Conservation (phyloP, 2,113 vertebrate species). For the Astur gentilis region DNA sequence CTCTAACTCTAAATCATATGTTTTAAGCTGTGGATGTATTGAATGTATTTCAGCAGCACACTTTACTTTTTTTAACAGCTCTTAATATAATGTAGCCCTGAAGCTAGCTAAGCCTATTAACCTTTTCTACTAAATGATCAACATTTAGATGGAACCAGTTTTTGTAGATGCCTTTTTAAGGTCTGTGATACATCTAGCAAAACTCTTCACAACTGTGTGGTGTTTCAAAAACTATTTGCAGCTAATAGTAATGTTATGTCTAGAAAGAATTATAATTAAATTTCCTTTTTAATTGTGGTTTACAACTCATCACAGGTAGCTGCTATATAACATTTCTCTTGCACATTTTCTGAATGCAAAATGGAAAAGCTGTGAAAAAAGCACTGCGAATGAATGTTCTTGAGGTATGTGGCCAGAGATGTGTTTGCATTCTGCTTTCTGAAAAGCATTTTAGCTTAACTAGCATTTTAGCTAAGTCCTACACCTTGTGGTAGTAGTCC, state of each 20-base stretch:
- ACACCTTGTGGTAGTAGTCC: neutral
- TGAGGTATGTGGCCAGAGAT: neutral
- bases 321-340: neutral
- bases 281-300: neutral
- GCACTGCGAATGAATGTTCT: rapidly evolving
- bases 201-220: neutral
- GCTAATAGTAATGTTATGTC: neutral
- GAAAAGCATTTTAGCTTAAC: neutral
- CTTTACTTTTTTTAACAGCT: neutral
- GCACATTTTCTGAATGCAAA: neutral
- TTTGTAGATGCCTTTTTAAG: neutral
- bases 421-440: neutral
- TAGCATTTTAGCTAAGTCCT: neutral
- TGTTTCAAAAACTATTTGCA: neutral
- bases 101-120: neutral
- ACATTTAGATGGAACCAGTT: neutral
- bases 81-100: neutral
- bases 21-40: neutral
- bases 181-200: neutral
- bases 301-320: neutral
- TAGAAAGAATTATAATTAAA: neutral
- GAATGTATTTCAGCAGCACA: neutral
- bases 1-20: neutral
- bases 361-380: neutral
- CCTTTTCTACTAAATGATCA: neutral